These are phyloP conservation scores for Arctia plantaginis DNA, from an alignment of 2,888 invertebrate species.

Conservation along the genomic window DNA sequence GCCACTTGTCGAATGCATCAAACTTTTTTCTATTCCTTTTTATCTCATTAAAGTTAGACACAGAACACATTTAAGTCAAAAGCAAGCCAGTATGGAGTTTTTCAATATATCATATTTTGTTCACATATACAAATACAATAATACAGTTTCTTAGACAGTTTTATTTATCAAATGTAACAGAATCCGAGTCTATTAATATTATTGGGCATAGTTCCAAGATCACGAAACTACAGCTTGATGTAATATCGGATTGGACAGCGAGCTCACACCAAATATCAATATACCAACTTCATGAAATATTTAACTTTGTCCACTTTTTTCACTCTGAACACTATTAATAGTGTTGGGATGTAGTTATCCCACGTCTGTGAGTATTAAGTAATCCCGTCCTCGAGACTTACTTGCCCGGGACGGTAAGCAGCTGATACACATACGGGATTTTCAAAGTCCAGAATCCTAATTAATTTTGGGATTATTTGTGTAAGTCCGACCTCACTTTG, in stretches of 20 bases:
- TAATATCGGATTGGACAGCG: not conserved
- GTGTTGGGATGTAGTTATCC: conserved; percentile 21
- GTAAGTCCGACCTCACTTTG: conserved; percentile 13
- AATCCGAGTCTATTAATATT: not conserved
- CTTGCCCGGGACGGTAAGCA: conserved; percentile 27
- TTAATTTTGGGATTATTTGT: conserved; percentile 29
- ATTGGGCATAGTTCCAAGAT: conserved; percentile 3
- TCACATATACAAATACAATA: not conserved
- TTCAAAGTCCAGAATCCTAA: conserved; percentile 22
- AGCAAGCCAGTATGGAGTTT: not conserved
- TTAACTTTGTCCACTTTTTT: conserved; percentile 8
- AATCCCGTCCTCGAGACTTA: conserved; percentile 19
- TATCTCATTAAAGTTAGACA: too few species aligned
- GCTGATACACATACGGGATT: conserved; percentile 29
- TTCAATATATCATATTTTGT: not conserved
- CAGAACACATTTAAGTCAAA: not conserved
- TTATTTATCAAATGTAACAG: not conserved
- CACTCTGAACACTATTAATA: conserved; percentile 18
- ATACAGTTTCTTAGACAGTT: not conserved
- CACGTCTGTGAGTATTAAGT: conserved; percentile 19
- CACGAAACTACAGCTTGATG: not conserved
- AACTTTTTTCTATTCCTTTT: too few species aligned
- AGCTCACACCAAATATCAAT: not conserved
- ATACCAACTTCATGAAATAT: conserved; percentile 9
- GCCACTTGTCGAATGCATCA: too few species aligned